Evolutionary conservation across 2,113 vertebrate genomes (phyloP).

Genomic region (Grammatotria lemairii): DNA sequence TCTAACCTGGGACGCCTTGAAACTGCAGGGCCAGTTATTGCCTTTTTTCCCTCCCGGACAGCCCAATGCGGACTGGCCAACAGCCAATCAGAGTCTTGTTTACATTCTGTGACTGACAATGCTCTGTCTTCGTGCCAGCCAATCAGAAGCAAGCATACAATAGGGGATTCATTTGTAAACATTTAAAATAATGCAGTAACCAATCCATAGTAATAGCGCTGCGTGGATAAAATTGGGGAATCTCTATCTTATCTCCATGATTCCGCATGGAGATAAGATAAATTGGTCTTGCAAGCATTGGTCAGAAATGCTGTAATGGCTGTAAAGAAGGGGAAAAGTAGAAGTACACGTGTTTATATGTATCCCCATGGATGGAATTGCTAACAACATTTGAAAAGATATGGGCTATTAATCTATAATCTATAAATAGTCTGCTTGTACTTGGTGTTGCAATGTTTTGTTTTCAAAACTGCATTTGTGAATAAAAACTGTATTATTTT

Average conservation of each 20-base stretch:
- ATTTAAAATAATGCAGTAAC: conserved; percentile 50
- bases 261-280: background rate
- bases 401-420: background rate
- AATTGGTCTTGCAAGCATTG: background rate
- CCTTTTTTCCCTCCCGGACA: conserved; percentile 69
- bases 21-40: conserved; percentile 91
- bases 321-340: background rate
- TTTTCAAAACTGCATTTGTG: background rate
- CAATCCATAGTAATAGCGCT: conserved; percentile 32
- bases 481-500: background rate
- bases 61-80: conserved; percentile 88
- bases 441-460: background rate
- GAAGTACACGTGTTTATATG: background rate
- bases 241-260: conserved; percentile 5
- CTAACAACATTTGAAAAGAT: background rate
- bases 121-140: conserved; percentile 78
- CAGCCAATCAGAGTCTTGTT: conserved; percentile 96
- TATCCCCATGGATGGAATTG: background rate
- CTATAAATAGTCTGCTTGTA: background rate
- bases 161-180: conserved; percentile 49
- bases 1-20: conserved; percentile 83
- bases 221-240: background rate
- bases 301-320: background rate
- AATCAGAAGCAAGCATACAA: conserved; percentile 67
- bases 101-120: conserved; percentile 93